Evolutionary conservation across 2,113 vertebrate species (phyloP), one percentile per base, ranked within the genome.

Genomic region (Athene noctua): DNA sequence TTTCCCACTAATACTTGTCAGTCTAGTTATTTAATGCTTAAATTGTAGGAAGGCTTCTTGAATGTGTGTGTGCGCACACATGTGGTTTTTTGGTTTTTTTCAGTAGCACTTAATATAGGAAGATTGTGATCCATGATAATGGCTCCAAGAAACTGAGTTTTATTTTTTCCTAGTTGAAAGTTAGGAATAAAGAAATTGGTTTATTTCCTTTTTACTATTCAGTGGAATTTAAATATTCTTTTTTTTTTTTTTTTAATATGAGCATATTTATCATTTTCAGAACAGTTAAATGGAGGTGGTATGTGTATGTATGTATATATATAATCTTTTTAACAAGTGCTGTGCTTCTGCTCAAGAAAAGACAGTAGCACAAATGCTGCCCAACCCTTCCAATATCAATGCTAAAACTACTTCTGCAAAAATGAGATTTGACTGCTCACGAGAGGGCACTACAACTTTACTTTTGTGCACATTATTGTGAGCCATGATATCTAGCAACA

Each of bases 381-480:
- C 14, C 9, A 29, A 18, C 15, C 3, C 3, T 86, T 10, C 3
- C 12, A 25, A 12, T 22, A 34, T 46, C 9, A 29, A 3, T 5
- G 3, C 40, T 92, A 34, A 58, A 86, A 12, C 30, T 26, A 6
- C 26, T 57, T 29, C 7, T 59, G 10, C 21, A 61, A 52, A 80
- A 47, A 12, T 18, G 15, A 57, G 20, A 36, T 66, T 44, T 78
- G 29, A 22, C 44, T 83, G 58, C 30, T 93, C 95, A 74, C 90
- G 95, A 97, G 96, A 90, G 96, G 96, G 96, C 96, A 86, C 88
- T 96, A 52, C 72, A 55, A 59, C 68, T 94, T 94, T 77, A 88
- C 26, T 94, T 92, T 74, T 91, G 25, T 68, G 20, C 4, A 1
- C 2, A 0, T 62, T 36, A 13, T 11, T 74, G 27, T 32, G 15